phyloP scores from a whole-genome alignment of 2,888 invertebrate genomes.

The Dyspetes luteomarginatus region DNA sequence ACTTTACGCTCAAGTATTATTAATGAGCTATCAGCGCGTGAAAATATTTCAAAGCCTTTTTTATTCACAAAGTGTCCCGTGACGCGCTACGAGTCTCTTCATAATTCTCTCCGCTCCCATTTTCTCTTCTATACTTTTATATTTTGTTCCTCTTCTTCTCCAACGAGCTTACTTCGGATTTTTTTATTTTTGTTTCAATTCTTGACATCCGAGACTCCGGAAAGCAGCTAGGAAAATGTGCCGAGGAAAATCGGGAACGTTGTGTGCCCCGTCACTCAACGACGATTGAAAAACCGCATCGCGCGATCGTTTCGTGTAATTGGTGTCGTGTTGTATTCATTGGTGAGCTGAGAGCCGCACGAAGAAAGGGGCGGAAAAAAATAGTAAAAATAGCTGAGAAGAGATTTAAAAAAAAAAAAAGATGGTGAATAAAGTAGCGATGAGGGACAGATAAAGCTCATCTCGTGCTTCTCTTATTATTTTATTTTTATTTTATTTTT shows the following conservation, averaged over 20 bases:
- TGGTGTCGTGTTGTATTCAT: conserved; percentile 61
- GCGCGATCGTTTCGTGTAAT: conserved; percentile 50
- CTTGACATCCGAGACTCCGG: conserved; percentile 11
- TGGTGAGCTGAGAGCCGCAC: conserved; percentile 24
- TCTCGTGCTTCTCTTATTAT: conserved; percentile 19
- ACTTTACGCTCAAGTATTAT: conserved; percentile 54
- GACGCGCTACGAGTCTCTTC: neutral
- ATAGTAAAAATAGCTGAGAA: neutral
- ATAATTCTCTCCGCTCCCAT: neutral
- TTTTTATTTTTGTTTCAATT: neutral
- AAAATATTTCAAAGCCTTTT: conserved; percentile 53
- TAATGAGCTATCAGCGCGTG: conserved; percentile 56
- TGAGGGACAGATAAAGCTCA: conserved; percentile 10
- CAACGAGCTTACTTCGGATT: neutral
- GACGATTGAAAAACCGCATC: conserved; percentile 21
- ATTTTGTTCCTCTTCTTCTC: neutral
- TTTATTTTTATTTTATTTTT: neutral
- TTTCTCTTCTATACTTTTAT: neutral
- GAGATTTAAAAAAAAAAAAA: conserved; percentile 3
- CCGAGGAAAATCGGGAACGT: conserved; percentile 46
- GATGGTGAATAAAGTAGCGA: too few relatives aligned
- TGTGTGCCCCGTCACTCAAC: conserved; percentile 8
- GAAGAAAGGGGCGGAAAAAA: conserved; percentile 22
- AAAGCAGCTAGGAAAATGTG: neutral
- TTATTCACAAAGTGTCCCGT: conserved; percentile 48